A percentile compares a stretch with the other conserved stretches of the same genome.
Evolutionary conservation across 2,888 invertebrate species (phyloP).

Genomic region (Megamerina dolium): DNA sequence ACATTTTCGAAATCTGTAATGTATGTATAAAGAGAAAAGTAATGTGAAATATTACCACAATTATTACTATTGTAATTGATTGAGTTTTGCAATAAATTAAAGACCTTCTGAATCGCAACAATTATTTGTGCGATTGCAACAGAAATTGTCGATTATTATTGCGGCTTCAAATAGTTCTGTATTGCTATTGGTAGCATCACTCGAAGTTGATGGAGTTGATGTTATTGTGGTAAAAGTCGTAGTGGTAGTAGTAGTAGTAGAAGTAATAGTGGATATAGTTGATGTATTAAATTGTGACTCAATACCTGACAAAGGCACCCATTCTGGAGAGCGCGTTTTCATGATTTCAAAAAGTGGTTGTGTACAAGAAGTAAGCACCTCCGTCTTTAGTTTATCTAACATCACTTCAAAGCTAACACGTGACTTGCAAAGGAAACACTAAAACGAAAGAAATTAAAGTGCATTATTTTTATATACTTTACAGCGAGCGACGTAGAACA

Average conservation of each 20-base stretch:
- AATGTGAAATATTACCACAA: too few relatives aligned
- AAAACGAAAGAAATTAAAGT: constrained; percentile 35
- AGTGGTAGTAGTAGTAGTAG: constrained; percentile 31
- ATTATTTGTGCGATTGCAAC: constrained; percentile 20
- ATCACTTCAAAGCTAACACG: constrained; percentile 52
- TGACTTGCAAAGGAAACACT: constrained; percentile 88
- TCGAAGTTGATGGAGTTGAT: constrained; percentile 17
- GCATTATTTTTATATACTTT: too few relatives aligned
- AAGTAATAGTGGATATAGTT: constrained; percentile 37
- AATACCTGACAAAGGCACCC: constrained; percentile 55
- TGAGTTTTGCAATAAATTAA: too few relatives aligned
- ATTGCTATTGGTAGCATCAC: constrained; percentile 12
- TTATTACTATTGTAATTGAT: too few relatives aligned
- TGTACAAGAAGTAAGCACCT: constrained; percentile 57
- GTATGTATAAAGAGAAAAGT: constrained; percentile 3
- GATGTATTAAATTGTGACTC: constrained; percentile 33
- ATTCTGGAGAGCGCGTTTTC: constrained; percentile 68
- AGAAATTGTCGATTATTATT: constrained; percentile 8
- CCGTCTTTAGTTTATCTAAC: constrained; percentile 50
- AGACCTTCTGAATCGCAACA: constrained; percentile 29
- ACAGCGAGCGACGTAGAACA: too few relatives aligned
- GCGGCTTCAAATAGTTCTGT: constrained; percentile 4
- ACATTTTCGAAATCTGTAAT: constrained; percentile 33
- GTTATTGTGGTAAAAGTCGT: constrained; percentile 31
- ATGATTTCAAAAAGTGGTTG: constrained; percentile 85